A percentile compares a stretch with the other conserved stretches of the same genome.
phyloP scores from a whole-genome alignment of 1,140 invertebrate species.

The Brachionus calyciflorus region DNA sequence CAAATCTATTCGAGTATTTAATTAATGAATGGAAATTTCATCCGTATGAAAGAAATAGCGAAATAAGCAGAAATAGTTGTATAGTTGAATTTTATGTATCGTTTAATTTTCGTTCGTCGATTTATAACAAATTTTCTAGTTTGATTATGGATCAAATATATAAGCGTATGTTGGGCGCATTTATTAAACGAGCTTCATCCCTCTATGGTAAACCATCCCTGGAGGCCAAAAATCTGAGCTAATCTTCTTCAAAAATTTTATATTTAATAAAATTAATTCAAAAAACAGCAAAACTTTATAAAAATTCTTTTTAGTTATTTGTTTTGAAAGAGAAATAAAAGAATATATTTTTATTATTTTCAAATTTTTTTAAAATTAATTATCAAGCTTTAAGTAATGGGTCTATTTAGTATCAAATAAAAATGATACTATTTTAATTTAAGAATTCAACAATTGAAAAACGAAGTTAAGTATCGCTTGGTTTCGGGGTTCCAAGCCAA shows the following conservation, averaged over 20 bases:
- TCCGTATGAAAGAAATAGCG: background rate
- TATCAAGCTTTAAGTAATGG: too few relatives aligned
- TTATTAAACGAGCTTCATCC: slow-evolving; percentile 75
- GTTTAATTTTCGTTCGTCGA: slow-evolving; percentile 80
- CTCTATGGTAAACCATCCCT: slow-evolving; percentile 69
- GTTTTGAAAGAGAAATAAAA: slow-evolving; percentile 1
- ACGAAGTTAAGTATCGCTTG: too few relatives aligned
- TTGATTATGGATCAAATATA: slow-evolving; percentile 95
- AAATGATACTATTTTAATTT: too few relatives aligned
- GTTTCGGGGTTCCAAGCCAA: too few relatives aligned
- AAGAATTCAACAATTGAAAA: too few relatives aligned
- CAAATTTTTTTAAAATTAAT: too few relatives aligned
- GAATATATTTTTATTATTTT: too few relatives aligned
- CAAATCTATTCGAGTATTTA: slow-evolving; percentile 38
- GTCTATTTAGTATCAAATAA: too few relatives aligned
- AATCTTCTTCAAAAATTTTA: background rate
- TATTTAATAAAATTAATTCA: background rate
- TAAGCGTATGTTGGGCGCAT: slow-evolving; percentile 87
- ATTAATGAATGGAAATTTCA: slow-evolving; percentile 43
- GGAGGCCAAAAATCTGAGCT: slow-evolving; percentile 9
- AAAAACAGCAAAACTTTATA: too few relatives aligned
- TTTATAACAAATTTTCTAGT: slow-evolving; percentile 83
- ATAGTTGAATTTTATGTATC: slow-evolving; percentile 63
- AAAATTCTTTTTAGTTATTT: slow-evolving; percentile 27
- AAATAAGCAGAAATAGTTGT: slow-evolving; percentile 58